A percentile compares a stretch with the other conserved stretches of the same genome.
phyloP scores from a whole-genome alignment of 2,113 vertebrate species.

The Pomatostomus ruficeps region DNA sequence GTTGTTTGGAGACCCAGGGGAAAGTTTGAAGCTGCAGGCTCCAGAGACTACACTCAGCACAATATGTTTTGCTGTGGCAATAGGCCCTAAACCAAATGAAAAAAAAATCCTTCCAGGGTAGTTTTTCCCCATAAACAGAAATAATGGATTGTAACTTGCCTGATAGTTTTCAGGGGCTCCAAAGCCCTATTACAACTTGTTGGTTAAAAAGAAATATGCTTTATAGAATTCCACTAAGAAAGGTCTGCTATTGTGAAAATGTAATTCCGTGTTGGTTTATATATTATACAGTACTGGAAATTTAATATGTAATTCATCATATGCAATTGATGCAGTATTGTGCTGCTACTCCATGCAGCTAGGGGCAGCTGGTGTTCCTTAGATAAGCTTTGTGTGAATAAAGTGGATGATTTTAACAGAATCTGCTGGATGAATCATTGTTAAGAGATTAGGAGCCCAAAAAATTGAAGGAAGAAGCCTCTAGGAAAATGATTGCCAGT shows the following conservation, averaged over 20 bases:
- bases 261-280: neutral
- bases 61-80: neutral
- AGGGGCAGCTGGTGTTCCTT: conserved; percentile 24
- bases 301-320: neutral
- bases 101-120: neutral
- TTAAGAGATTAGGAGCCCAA: neutral
- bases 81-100: neutral
- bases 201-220: neutral
- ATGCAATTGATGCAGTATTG: neutral
- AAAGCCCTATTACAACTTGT: neutral
- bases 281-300: neutral
- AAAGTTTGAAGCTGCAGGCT: neutral
- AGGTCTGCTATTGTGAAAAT: neutral
- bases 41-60: neutral
- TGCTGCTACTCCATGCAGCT: neutral
- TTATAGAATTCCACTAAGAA: neutral
- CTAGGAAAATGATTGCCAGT: neutral
- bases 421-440: neutral
- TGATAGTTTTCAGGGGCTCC: neutral
- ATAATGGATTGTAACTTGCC: neutral
- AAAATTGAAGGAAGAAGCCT: neutral
- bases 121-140: neutral
- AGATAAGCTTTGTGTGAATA: neutral
- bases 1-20: neutral
- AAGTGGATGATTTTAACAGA: neutral